Evolutionary conservation across 2,113 vertebrate species (phyloP).

Genomic region (Varanus salvator): DNA sequence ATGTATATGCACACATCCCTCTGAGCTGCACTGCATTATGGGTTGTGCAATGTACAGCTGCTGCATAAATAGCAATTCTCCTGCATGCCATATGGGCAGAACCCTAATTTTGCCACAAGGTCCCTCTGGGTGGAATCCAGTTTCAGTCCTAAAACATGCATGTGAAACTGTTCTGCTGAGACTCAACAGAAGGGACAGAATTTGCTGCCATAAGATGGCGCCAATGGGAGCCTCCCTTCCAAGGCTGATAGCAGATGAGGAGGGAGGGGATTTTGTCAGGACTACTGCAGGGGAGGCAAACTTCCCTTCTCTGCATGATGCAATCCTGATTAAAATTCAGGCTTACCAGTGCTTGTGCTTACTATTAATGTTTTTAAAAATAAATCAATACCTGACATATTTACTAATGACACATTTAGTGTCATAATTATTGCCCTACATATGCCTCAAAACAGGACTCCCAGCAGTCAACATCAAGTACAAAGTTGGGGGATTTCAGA

Average conservation of each 20-base stretch:
- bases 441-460: background rate
- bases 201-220: slow-evolving; percentile 8
- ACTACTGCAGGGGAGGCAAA: background rate
- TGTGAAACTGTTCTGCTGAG: background rate
- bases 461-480: background rate
- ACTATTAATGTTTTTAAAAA: too few relatives aligned
- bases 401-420: background rate
- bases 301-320: background rate
- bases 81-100: background rate
- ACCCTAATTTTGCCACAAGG: background rate
- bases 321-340: background rate
- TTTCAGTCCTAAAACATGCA: background rate
- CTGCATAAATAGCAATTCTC: background rate
- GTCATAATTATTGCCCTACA: background rate
- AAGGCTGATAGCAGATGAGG: too few relatives aligned
- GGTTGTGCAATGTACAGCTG: background rate
- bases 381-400: too few relatives aligned
- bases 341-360: too few relatives aligned
- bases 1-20: background rate
- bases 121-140: background rate
- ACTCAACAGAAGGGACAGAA: background rate
- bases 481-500: background rate
- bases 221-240: background rate
- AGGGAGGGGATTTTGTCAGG: background rate
- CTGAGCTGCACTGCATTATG: background rate